These are phyloP conservation scores for Caenorhabditis inopinata DNA, from an alignment of 1,140 invertebrate genomes.

Conservation along the genomic window DNA sequence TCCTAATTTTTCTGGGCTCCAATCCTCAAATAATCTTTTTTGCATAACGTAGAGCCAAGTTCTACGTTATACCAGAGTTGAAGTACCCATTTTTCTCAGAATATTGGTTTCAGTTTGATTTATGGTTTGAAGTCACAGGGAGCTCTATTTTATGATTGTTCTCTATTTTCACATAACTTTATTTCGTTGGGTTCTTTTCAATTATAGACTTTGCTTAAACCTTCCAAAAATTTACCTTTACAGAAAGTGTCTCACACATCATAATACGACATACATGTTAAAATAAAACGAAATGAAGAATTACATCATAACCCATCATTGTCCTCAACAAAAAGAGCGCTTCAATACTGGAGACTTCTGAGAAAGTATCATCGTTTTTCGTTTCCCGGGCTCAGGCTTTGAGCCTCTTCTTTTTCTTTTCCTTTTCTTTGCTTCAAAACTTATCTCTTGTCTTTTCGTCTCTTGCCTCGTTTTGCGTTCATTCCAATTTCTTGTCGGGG, in stretches of 20 bases:
- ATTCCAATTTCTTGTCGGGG: not conserved
- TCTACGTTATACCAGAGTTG: too few relatives aligned
- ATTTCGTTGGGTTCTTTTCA: too few relatives aligned
- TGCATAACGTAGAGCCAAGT: too few relatives aligned
- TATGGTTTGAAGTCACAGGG: too few relatives aligned
- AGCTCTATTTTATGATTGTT: too few relatives aligned
- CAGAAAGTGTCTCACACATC: too few relatives aligned
- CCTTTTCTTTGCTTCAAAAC: not conserved
- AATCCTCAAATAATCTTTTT: too few relatives aligned
- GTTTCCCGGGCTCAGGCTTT: not conserved
- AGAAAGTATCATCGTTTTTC: constrained; percentile 8
- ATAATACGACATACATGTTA: not conserved
- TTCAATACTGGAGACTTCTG: not conserved
- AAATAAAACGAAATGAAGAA: not conserved
- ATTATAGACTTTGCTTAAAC: too few relatives aligned
- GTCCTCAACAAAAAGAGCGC: not conserved
- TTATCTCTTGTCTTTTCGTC: constrained; percentile 17
- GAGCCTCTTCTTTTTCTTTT: constrained; percentile 3
- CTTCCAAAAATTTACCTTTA: not conserved
- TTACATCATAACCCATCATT: constrained; percentile 24
- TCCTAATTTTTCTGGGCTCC: too few relatives aligned
- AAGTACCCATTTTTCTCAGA: too few relatives aligned
- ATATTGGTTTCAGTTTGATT: too few relatives aligned
- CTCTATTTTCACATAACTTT: too few relatives aligned
- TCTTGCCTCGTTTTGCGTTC: constrained; percentile 6